A percentile compares a stretch with the other conserved stretches of the same genome.
Evolutionary conservation across 2,113 vertebrate species (phyloP).

Genomic region (Osmerus mordax): DNA sequence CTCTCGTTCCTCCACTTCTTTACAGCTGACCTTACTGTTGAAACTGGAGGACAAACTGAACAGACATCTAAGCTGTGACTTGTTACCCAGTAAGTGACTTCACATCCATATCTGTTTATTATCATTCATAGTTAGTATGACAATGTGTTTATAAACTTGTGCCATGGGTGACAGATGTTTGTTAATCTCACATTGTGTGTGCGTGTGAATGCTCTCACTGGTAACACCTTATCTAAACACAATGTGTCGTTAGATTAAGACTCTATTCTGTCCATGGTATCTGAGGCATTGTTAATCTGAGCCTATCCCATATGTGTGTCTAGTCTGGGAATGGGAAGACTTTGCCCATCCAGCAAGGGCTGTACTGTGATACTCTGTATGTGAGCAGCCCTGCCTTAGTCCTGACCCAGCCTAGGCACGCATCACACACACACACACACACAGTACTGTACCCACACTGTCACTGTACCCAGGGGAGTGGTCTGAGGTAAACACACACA

Average conservation of each 20-base stretch:
- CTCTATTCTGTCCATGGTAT: too few relatives aligned
- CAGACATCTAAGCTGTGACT: slow-evolving; percentile 96
- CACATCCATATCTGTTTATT: neutral
- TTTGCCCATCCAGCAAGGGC: neutral
- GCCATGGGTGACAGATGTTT: too few relatives aligned
- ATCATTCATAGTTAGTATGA: neutral
- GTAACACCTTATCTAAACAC: too few relatives aligned
- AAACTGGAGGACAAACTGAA: slow-evolving; percentile 99
- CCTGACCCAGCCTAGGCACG: neutral
- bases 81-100: slow-evolving; percentile 77
- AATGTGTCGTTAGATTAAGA: too few relatives aligned
- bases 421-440: slow-evolving; percentile 4
- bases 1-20: neutral
- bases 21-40: slow-evolving; percentile 88
- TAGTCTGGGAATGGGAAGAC: slow-evolving; percentile 3
- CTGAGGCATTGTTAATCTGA: too few relatives aligned
- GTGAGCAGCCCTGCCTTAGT: neutral
- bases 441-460: slow-evolving; percentile 10
- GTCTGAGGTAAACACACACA: slow-evolving; percentile 9
- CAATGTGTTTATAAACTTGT: neutral
- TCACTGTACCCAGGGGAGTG: neutral
- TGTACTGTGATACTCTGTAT: neutral
- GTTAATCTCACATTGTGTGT: too few relatives aligned
- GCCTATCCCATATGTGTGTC: neutral
- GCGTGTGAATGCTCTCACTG: too few relatives aligned